phyloP scores from a whole-genome alignment of 1,140 invertebrate genomes.

The Formica exsecta region DNA sequence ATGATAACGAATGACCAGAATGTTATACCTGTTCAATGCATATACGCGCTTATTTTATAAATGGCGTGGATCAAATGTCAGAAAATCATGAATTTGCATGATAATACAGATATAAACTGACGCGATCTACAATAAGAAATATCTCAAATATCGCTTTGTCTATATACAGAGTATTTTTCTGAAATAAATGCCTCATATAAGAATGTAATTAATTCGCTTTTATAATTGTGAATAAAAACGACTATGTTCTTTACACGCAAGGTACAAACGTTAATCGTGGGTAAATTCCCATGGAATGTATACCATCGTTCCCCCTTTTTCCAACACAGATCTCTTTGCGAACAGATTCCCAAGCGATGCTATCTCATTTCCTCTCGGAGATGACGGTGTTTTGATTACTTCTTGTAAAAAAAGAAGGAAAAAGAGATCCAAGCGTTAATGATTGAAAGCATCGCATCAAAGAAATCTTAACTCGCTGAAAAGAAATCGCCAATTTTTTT shows the following conservation, averaged over 20 bases:
- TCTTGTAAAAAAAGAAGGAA: constrained; percentile 59
- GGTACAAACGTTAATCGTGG: constrained; percentile 85
- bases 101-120: not conserved
- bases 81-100: not conserved
- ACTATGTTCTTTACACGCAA: constrained; percentile 82
- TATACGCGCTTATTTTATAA: constrained; percentile 49
- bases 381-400: constrained; percentile 81
- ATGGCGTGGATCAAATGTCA: constrained; percentile 12
- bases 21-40: constrained; percentile 76
- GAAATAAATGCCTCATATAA: constrained; percentile 73
- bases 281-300: constrained; percentile 86
- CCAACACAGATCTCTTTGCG: constrained; percentile 84
- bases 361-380: constrained; percentile 84
- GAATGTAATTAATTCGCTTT: constrained; percentile 83
- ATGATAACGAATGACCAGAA: constrained; percentile 25
- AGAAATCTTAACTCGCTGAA: not conserved
- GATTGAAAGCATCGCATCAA: not conserved
- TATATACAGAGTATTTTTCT: constrained; percentile 20
- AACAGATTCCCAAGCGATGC: constrained; percentile 83
- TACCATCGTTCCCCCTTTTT: constrained; percentile 81
- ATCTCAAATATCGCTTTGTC: constrained; percentile 3
- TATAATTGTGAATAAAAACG: constrained; percentile 84
- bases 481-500: not conserved
- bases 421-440: constrained; percentile 21
- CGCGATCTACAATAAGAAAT: not conserved